Evolutionary conservation across 2,113 vertebrate species (phyloP).

Genomic region (Nothoprocta pentlandii): DNA sequence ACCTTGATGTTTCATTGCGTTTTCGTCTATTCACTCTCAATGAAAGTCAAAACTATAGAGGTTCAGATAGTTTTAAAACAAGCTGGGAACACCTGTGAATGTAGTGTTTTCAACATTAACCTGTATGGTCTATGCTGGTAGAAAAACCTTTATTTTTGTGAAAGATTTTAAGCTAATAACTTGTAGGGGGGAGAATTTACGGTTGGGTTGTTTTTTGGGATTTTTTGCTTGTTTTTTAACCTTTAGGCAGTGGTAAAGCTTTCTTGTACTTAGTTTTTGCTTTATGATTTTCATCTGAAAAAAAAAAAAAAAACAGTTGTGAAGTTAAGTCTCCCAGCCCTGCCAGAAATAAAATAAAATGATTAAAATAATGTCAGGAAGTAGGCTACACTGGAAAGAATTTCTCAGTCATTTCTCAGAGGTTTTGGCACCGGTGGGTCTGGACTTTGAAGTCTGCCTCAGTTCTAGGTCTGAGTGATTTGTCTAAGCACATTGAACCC

Average conservation of each 20-base stretch:
- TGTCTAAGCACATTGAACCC: neutral
- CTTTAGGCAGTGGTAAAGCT: neutral
- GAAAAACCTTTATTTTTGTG: neutral
- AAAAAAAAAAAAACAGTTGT: neutral
- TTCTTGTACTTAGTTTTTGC: neutral
- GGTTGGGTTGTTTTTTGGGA: too few species aligned
- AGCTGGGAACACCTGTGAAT: neutral
- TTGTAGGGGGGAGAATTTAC: neutral
- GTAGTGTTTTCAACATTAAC: neutral
- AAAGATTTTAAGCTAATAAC: too few species aligned
- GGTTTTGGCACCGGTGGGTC: too few species aligned
- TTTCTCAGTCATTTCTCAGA: too few species aligned
- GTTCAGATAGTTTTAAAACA: neutral
- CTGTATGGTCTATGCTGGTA: neutral
- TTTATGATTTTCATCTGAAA: neutral
- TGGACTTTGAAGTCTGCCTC: neutral
- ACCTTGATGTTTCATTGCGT: neutral
- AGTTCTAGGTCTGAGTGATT: neutral
- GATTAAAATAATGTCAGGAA: neutral
- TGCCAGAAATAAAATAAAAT: too few species aligned
- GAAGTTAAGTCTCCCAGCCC: neutral
- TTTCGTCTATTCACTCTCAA: neutral
- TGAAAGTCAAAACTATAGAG: neutral
- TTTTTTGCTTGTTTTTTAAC: fast-evolving
- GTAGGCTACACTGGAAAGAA: neutral